A percentile compares a stretch with the other conserved stretches of the same genome.
phyloP scores from a whole-genome alignment of 2,113 vertebrate genomes.

The Saccopteryx bilineata region DNA sequence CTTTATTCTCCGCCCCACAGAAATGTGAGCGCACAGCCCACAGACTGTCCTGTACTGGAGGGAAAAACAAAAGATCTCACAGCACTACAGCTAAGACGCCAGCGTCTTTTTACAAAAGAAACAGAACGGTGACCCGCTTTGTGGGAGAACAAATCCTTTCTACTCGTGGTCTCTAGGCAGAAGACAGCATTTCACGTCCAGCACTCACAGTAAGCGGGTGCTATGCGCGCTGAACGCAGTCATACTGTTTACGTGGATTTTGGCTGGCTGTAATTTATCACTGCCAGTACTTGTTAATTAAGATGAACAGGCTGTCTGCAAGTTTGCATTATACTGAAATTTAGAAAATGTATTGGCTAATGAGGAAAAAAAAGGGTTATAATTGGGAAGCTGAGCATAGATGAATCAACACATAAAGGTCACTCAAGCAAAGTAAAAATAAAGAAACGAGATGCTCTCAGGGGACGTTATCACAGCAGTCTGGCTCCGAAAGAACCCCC shows the following conservation, averaged over 20 bases:
- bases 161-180: constrained; percentile 53
- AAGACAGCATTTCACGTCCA: constrained; percentile 76
- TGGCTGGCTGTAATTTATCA: constrained; percentile 66
- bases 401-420: background rate
- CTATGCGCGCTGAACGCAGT: constrained; percentile 32
- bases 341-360: constrained; percentile 52
- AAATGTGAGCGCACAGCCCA: constrained; percentile 16
- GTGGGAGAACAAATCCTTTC: constrained; percentile 73
- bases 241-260: constrained; percentile 53
- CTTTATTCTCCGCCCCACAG: constrained; percentile 83
- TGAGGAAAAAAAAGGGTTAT: constrained; percentile 50
- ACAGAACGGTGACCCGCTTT: constrained; percentile 33
- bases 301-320: constrained; percentile 13
- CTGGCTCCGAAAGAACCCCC: background rate
- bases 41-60: background rate
- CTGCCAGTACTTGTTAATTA: constrained; percentile 64
- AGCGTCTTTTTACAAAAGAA: constrained; percentile 71
- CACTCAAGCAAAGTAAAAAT: background rate
- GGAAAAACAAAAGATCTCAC: constrained; percentile 64
- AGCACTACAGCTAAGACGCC: constrained; percentile 74
- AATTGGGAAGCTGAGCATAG: constrained; percentile 28
- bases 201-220: constrained; percentile 79
- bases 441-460: background rate
- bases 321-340: constrained; percentile 61
- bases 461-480: background rate